phyloP scores from a whole-genome alignment of 2,113 vertebrate genomes.

The Brachyistius frenatus region DNA sequence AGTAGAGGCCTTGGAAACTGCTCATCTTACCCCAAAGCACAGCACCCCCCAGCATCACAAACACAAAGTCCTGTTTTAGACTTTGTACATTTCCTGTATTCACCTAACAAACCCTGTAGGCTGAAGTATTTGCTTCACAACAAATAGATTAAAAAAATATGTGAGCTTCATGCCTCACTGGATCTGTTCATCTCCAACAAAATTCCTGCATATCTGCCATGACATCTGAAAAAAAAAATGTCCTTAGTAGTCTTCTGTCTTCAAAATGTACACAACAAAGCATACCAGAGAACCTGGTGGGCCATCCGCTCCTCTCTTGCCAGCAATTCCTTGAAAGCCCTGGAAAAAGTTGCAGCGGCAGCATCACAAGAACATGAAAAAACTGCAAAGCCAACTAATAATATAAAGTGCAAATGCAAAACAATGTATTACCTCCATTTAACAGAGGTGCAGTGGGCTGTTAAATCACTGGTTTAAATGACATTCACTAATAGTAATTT shows the following conservation, averaged over 20 bases:
- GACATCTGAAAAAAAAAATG: too few species aligned
- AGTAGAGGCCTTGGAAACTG: too few species aligned
- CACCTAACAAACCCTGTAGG: too few species aligned
- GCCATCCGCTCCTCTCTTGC: slow-evolving; percentile 82
- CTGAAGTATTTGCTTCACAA: not conserved
- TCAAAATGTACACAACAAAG: slow-evolving; percentile 3
- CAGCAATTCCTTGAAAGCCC: slow-evolving; percentile 85
- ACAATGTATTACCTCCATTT: slow-evolving; percentile 18
- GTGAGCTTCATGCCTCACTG: not conserved
- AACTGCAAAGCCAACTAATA: not conserved
- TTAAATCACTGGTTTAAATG: slow-evolving; percentile 9
- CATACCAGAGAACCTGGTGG: slow-evolving; percentile 84
- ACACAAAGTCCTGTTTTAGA: too few species aligned
- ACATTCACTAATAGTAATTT: slow-evolving; percentile 26
- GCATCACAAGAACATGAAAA: not conserved
- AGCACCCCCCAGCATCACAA: too few species aligned
- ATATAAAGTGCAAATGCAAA: not conserved
- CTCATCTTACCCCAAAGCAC: too few species aligned
- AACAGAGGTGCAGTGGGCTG: not conserved
- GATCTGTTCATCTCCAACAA: too few species aligned
- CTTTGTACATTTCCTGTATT: too few species aligned
- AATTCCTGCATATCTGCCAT: too few species aligned
- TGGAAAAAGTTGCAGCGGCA: slow-evolving; percentile 47
- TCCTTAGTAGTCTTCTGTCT: not conserved
- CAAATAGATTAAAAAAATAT: not conserved